Evolutionary conservation across 2,888 invertebrate species (phyloP).

Genomic region (Sabatieria punctata): DNA sequence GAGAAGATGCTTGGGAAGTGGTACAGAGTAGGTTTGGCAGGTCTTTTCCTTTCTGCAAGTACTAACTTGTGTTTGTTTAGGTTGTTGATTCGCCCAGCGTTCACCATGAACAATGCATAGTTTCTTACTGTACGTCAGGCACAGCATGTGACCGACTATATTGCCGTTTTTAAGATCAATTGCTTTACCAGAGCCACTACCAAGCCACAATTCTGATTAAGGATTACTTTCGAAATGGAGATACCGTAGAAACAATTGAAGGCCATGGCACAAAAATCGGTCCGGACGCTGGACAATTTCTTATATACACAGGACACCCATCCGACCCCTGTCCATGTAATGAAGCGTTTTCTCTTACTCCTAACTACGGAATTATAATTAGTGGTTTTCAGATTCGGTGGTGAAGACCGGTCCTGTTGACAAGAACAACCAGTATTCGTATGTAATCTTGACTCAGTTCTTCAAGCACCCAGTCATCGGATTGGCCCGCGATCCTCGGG

Average conservation of each 20-base stretch:
- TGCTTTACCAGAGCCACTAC: slow-evolving; percentile 15
- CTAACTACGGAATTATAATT: background rate
- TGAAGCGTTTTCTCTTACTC: slow-evolving; percentile 9
- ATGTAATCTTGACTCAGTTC: slow-evolving; percentile 23
- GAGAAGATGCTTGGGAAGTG: slow-evolving; percentile 24
- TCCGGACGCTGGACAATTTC: slow-evolving; percentile 24
- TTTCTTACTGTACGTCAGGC: slow-evolving; percentile 19
- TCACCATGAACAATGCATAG: slow-evolving; percentile 22
- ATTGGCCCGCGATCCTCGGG: slow-evolving; percentile 16
- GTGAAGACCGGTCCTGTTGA: slow-evolving; percentile 13
- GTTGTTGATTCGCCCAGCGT: slow-evolving; percentile 24
- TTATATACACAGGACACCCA: slow-evolving; percentile 23
- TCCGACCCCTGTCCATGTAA: slow-evolving; percentile 26
- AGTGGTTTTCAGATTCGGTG: slow-evolving; percentile 6
- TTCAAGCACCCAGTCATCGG: slow-evolving; percentile 28
- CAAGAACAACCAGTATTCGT: slow-evolving; percentile 18
- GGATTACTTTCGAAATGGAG: slow-evolving; percentile 14
- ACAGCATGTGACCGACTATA: too few species aligned
- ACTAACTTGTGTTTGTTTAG: slow-evolving; percentile 3
- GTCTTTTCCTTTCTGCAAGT: too few species aligned
- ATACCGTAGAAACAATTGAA: slow-evolving; percentile 8
- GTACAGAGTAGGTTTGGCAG: slow-evolving; percentile 20
- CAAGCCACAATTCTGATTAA: slow-evolving; percentile 14
- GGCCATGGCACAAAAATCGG: slow-evolving; percentile 23
- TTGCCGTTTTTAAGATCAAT: slow-evolving; percentile 15